Conservation (phyloP, 2,888 invertebrate genomes). For the Ophion slaviceki region DNA sequence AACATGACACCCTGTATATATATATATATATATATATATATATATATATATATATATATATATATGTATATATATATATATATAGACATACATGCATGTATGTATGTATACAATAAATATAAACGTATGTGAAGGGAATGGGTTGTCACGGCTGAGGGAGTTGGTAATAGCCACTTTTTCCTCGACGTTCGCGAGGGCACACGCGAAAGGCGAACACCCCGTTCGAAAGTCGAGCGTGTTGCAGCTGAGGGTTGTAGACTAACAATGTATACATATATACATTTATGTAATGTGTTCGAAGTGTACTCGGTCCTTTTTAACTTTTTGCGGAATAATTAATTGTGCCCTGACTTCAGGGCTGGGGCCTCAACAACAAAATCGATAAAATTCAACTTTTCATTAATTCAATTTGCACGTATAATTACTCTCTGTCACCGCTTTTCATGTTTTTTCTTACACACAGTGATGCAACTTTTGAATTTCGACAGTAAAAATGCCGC, state of each 20-base stretch:
- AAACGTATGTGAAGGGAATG: slow-evolving; percentile 7
- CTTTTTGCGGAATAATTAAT: slow-evolving; percentile 22
- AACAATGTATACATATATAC: neutral
- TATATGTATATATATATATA: neutral
- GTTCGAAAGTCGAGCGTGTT: slow-evolving; percentile 53
- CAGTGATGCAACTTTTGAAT: too few relatives aligned
- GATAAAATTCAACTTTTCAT: slow-evolving; percentile 6
- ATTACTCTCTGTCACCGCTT: neutral
- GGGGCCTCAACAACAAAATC: neutral
- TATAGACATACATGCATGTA: too few relatives aligned
- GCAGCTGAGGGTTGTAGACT: slow-evolving; percentile 12
- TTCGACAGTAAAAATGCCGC: neutral
- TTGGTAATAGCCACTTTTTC: slow-evolving; percentile 63
- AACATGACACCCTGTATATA: too few relatives aligned
- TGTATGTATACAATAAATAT: neutral
- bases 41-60: too few relatives aligned
- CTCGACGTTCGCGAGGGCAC: slow-evolving; percentile 51
- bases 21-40: slow-evolving; percentile 13
- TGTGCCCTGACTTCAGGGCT: neutral
- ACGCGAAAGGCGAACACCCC: slow-evolving; percentile 54
- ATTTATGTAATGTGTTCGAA: neutral
- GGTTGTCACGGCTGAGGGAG: slow-evolving; percentile 40
- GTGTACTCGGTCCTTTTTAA: slow-evolving; percentile 30
- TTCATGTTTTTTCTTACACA: too few relatives aligned
- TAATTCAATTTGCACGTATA: neutral